Conservation (phyloP, 2,113 vertebrate species). For the Pomatostomus ruficeps region DNA sequence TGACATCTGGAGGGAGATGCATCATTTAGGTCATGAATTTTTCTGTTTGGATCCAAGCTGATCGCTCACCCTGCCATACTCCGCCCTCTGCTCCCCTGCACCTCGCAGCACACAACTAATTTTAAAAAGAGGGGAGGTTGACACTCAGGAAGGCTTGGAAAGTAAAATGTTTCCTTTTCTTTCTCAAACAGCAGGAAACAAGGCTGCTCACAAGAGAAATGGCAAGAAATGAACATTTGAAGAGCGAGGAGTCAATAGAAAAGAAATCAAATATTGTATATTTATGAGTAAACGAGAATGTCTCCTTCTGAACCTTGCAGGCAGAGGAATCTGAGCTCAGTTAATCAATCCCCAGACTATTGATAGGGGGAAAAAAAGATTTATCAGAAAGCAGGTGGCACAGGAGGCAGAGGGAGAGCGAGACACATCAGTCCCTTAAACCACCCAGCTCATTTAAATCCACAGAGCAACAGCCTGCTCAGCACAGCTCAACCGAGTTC, state of each 20-base stretch:
- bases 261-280: background rate
- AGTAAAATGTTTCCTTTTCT: background rate
- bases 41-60: background rate
- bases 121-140: background rate
- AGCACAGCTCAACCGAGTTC: background rate
- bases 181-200: background rate
- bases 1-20: conserved; percentile 4
- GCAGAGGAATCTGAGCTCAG: background rate
- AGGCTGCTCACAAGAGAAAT: background rate
- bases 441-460: background rate
- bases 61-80: background rate
- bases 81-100: background rate
- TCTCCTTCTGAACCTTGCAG: background rate
- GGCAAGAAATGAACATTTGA: background rate
- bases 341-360: background rate
- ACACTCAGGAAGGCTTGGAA: background rate
- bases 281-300: background rate
- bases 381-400: background rate
- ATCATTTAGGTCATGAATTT: conserved; percentile 27
- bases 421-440: background rate
- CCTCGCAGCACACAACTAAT: background rate
- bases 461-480: background rate
- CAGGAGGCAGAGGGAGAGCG: background rate
- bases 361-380: background rate
- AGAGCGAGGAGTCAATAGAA: background rate